phyloP scores from a whole-genome alignment of 2,797 vertebrate species.

The Varecia variegata region DNA sequence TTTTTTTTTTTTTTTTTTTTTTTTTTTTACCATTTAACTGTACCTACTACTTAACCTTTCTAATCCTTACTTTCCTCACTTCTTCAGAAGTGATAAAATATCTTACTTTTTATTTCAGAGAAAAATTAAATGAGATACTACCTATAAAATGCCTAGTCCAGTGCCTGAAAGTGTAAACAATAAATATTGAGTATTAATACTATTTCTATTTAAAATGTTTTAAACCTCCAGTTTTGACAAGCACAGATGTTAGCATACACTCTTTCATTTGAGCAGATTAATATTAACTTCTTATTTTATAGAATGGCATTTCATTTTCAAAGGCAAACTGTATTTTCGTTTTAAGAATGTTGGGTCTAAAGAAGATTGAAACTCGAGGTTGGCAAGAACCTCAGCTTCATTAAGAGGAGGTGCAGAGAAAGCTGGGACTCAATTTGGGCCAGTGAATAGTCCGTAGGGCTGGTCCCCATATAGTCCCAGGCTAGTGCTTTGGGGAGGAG shows the following conservation, averaged over 20 bases:
- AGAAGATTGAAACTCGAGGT: neutral
- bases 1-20: neutral
- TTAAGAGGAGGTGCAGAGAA: neutral
- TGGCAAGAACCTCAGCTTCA: neutral
- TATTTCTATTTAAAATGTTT: neutral
- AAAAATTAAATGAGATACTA: neutral
- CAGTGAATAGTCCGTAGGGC: too few relatives aligned
- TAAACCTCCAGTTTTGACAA: neutral
- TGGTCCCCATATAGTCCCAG: neutral
- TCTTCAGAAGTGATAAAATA: neutral
- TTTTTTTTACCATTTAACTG: fast-evolving
- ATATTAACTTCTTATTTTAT: neutral
- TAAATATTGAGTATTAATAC: neutral
- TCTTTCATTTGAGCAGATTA: neutral
- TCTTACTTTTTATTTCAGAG: neutral
- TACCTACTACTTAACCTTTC: neutral
- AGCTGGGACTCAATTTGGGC: too few relatives aligned
- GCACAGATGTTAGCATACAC: neutral
- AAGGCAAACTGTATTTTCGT: neutral
- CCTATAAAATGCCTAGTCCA: neutral
- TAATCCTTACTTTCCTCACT: neutral
- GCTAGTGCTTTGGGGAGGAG: too few relatives aligned
- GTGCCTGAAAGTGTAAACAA: neutral
- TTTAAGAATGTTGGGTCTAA: neutral
- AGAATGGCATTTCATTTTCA: neutral